Evolutionary conservation across 2,797 vertebrate genomes (phyloP), one percentile per base, ranked within the genome.

Genomic region (Aphelocoma californica): DNA sequence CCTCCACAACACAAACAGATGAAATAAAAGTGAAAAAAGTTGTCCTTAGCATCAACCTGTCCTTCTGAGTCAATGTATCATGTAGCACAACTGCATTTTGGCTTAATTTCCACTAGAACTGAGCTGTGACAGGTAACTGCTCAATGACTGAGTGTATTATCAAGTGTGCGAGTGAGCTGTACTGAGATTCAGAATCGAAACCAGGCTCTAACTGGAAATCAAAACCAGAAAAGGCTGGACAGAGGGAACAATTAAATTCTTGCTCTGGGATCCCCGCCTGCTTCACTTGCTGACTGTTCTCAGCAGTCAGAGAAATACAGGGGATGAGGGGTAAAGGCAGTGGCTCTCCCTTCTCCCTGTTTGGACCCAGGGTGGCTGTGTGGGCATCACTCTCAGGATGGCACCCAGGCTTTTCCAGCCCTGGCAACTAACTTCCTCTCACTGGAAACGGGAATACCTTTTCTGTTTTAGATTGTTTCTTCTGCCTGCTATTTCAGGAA

Each of bases 331-430:
- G 14, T 11, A 40, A 89, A 75, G 48, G 32, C 26, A 25, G 14
- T 40, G 51, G 7, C 28, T 58, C 32, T 74, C 23, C 13, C 5
- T 4, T 4, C 13, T 72, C 53, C 26, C 36, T 2, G 0, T 42
- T 64, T 61, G 0, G 1, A 13, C 4, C 7, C 26, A 7, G 12
- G 14, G 18, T 34, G 28, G 14, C 32, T 78, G 8, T 1, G 1
- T 23, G 31, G 36, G 9, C 14, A 20, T 17, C 25, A 5, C 18
- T 40, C 24, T 67, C 2, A 4, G 48, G 26, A 5, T 42, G 15
- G 15, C 26, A 36, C 6, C 5, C 29, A 56, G 50, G 12, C 20
- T 58, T 62, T 71, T 72, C n/a, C 65, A 85, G 36, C 53, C 38
- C 17, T 57, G 47, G 42, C 6, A 69, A 44, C 16, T 4, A 3